Evolutionary conservation across 2,797 vertebrate genomes (phyloP).

Genomic region (Tamandua tetradactyla): DNA sequence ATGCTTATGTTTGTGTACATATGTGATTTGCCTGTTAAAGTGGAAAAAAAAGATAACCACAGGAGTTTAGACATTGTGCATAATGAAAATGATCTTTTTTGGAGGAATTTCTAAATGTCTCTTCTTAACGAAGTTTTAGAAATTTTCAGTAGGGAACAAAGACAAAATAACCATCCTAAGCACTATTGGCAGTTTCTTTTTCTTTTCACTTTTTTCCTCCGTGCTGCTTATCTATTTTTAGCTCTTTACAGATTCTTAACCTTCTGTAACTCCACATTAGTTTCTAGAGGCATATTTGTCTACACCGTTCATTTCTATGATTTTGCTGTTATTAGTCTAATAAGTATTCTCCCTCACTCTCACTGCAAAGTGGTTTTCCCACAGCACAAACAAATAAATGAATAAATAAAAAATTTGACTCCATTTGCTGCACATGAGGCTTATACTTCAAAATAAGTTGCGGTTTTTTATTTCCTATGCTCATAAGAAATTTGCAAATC

Average conservation of each 20-base stretch:
- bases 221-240: slow-evolving; percentile 56
- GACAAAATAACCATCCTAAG: slow-evolving; percentile 53
- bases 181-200: background rate
- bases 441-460: slow-evolving; percentile 59
- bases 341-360: slow-evolving; percentile 56
- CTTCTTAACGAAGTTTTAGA: slow-evolving; percentile 43
- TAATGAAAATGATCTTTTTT: slow-evolving; percentile 48
- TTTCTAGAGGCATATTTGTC: slow-evolving; percentile 55
- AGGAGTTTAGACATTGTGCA: background rate
- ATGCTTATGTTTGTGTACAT: background rate
- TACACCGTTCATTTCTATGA: slow-evolving; percentile 54
- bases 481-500: slow-evolving; percentile 66
- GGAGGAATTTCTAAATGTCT: slow-evolving; percentile 36
- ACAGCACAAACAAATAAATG: slow-evolving; percentile 72
- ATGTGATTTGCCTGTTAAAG: background rate
- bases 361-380: slow-evolving; percentile 61
- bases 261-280: slow-evolving; percentile 47
- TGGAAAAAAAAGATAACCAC: background rate
- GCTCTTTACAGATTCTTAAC: slow-evolving; percentile 62
- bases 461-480: slow-evolving; percentile 51
- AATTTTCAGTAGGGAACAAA: slow-evolving; percentile 50
- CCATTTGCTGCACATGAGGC: slow-evolving; percentile 36
- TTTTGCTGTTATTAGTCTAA: slow-evolving; percentile 68
- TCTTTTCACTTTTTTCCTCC: background rate
- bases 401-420: slow-evolving; percentile 68